Percentiles rank a stretch among this genome's conserved stretches.
phyloP scores from a whole-genome alignment of 2,797 vertebrate species.

The Melanotaenia boesemani region DNA sequence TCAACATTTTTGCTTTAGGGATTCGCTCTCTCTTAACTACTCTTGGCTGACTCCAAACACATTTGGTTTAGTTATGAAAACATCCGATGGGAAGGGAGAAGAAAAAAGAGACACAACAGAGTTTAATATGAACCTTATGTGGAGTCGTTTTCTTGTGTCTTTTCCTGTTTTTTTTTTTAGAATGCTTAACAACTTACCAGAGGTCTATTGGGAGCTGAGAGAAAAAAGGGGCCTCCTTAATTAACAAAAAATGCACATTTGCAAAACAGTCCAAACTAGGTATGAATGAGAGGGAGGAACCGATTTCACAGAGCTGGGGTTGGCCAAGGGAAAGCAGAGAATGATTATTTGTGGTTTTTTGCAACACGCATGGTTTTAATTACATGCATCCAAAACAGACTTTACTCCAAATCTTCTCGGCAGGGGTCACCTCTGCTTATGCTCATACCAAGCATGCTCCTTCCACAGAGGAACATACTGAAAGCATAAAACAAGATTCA shows the following conservation, averaged over 20 bases:
- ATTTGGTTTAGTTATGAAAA: constrained; percentile 86
- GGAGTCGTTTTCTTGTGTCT: constrained; percentile 59
- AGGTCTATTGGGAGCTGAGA: constrained; percentile 68
- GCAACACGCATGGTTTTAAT: constrained; percentile 63
- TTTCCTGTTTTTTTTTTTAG: constrained; percentile 48
- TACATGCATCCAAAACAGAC: constrained; percentile 64
- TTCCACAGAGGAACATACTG: not conserved
- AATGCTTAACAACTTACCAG: constrained; percentile 70
- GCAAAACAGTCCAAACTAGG: constrained; percentile 65
- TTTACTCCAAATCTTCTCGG: constrained; percentile 46
- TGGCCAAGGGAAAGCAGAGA: constrained; percentile 20
- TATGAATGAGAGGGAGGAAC: constrained; percentile 40
- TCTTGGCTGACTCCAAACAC: constrained; percentile 75
- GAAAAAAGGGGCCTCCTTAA: constrained; percentile 59
- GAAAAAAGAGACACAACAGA: constrained; percentile 74
- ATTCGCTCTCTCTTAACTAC: constrained; percentile 68
- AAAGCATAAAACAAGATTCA: not conserved
- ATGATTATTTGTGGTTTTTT: constrained; percentile 48
- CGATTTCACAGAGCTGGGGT: constrained; percentile 33
- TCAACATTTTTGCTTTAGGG: constrained; percentile 69
- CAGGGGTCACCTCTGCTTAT: constrained; percentile 49
- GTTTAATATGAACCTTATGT: constrained; percentile 83
- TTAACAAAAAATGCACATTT: constrained; percentile 77
- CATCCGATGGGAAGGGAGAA: constrained; percentile 81
- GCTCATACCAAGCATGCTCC: not conserved